Percentiles rank a stretch among this genome's conserved stretches.
Evolutionary conservation across 2,113 vertebrate genomes (phyloP).

Genomic region (Tympanuchus pallidicinctus): DNA sequence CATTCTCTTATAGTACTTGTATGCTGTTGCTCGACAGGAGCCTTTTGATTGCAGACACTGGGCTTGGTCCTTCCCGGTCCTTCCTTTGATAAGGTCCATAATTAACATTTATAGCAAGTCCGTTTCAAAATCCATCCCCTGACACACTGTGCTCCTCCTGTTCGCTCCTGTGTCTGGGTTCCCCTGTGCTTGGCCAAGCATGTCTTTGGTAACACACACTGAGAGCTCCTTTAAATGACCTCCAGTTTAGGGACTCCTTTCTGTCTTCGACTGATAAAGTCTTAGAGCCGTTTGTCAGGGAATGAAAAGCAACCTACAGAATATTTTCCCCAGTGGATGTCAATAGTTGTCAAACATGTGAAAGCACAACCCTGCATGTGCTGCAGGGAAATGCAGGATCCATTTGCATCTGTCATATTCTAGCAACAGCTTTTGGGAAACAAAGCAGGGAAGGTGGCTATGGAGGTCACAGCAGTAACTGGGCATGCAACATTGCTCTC

Average conservation of each 20-base stretch:
- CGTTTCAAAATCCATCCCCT: not conserved
- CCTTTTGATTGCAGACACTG: not conserved
- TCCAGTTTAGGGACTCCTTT: not conserved
- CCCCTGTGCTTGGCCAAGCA: not conserved
- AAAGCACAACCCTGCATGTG: not conserved
- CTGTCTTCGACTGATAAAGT: slow-evolving; percentile 1
- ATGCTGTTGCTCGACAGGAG: not conserved
- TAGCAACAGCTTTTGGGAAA: not conserved
- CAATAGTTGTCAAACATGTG: slow-evolving; percentile 32
- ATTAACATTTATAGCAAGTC: slow-evolving; percentile 16
- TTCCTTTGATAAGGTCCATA: not conserved
- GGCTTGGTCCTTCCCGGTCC: not conserved
- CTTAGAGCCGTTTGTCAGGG: slow-evolving; percentile 1
- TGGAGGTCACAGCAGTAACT: not conserved
- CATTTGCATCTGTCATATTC: not conserved
- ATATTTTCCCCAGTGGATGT: not conserved
- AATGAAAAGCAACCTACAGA: not conserved
- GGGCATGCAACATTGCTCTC: not conserved
- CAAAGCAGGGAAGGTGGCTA: not conserved
- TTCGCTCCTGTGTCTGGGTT: not conserved
- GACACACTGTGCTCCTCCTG: not conserved
- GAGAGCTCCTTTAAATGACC: not conserved
- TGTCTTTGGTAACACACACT: not conserved
- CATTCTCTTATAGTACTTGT: slow-evolving; percentile 8
- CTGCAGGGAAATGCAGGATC: slow-evolving; percentile 39